Percentiles rank a stretch among this genome's conserved stretches.
phyloP scores from a whole-genome alignment of 2,797 vertebrate species.

The Gephyroberyx darwinii region DNA sequence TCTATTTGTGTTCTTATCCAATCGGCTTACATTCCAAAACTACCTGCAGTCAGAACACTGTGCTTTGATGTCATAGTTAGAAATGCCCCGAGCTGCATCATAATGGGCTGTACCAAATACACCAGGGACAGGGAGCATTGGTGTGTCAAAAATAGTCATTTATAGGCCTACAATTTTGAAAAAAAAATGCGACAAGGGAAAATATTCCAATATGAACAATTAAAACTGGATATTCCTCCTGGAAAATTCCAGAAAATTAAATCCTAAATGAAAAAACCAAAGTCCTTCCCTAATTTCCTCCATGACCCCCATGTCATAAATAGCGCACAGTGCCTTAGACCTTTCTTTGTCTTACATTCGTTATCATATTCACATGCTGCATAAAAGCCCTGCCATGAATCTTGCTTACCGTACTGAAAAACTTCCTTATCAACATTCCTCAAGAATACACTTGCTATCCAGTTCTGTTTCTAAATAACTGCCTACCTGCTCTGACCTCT shows the following conservation, averaged over 20 bases:
- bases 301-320: conserved; percentile 62
- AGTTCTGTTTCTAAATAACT: conserved; percentile 54
- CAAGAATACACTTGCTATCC: conserved; percentile 74
- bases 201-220: conserved; percentile 47
- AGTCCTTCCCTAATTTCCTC: conserved; percentile 67
- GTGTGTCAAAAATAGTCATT: conserved; percentile 46
- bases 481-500: conserved; percentile 47
- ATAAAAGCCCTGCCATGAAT: conserved; percentile 60
- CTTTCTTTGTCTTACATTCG: conserved; percentile 68
- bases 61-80: conserved; percentile 42
- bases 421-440: conserved; percentile 70
- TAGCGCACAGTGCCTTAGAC: conserved; percentile 56
- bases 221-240: conserved; percentile 38
- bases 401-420: conserved; percentile 54
- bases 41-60: neutral
- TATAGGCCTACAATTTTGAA: conserved; percentile 42
- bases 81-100: conserved; percentile 15
- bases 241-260: conserved; percentile 61
- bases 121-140: conserved; percentile 14
- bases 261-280: conserved; percentile 46
- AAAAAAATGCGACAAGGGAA: conserved; percentile 45
- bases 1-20: neutral
- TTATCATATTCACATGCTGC: conserved; percentile 63
- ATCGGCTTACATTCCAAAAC: neutral
- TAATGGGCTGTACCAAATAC: conserved; percentile 17